These are phyloP conservation scores for Thereuonema tuberculata DNA, from an alignment of 1,140 invertebrate genomes.

Conservation along the genomic window DNA sequence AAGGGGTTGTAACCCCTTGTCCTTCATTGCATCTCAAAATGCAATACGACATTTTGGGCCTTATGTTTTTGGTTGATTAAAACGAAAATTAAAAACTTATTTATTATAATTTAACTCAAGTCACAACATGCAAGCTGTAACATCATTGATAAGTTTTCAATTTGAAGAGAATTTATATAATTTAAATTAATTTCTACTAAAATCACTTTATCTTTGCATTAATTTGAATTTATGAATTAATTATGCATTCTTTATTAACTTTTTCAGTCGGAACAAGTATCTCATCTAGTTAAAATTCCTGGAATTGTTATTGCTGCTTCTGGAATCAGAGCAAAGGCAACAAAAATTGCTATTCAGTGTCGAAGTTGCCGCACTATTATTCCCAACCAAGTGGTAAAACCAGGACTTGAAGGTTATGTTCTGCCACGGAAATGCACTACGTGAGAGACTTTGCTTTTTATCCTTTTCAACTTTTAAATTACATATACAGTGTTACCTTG, in stretches of 20 bases:
- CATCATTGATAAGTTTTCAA: too few species aligned
- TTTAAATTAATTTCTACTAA: too few species aligned
- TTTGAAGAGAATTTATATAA: too few species aligned
- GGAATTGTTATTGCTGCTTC: slow-evolving; percentile 93
- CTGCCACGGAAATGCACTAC: slow-evolving; percentile 88
- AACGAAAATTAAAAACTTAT: too few species aligned
- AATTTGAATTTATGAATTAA: neutral
- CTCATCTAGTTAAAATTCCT: slow-evolving; percentile 82
- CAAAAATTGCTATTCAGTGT: slow-evolving; percentile 89
- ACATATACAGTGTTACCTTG: too few species aligned
- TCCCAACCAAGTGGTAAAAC: slow-evolving; percentile 77
- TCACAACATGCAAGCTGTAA: too few species aligned
- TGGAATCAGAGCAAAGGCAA: slow-evolving; percentile 88
- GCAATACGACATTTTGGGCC: too few species aligned
- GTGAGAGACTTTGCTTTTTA: slow-evolving; percentile 52
- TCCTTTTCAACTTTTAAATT: slow-evolving; percentile 8
- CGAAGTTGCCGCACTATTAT: slow-evolving; percentile 80
- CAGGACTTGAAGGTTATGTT: slow-evolving; percentile 92
- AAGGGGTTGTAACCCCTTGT: too few species aligned
- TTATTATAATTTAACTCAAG: too few species aligned
- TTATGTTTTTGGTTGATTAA: too few species aligned
- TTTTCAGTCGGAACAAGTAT: slow-evolving; percentile 80
- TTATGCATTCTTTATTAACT: slow-evolving; percentile 5
- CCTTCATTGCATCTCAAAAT: too few species aligned
- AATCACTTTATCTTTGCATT: too few species aligned